A percentile compares a stretch with the other conserved stretches of the same genome.
These are phyloP conservation scores for Heliornis fulica DNA, from an alignment of 2,113 vertebrate species.

Conservation along the genomic window DNA sequence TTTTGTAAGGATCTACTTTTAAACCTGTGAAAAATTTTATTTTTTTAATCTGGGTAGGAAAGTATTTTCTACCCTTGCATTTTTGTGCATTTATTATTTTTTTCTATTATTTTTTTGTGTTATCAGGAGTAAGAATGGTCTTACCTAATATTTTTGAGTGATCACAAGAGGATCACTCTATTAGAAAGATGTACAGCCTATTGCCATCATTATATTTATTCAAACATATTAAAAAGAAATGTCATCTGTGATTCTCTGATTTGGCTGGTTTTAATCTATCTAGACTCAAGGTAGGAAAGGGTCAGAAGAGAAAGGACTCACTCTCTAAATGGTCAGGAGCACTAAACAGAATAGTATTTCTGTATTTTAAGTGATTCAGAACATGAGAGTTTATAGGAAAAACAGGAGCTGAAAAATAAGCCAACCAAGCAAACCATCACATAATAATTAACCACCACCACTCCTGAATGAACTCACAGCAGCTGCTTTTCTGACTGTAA, in stretches of 20 bases:
- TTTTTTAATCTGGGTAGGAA: neutral
- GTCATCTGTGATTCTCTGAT: neutral
- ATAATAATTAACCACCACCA: neutral
- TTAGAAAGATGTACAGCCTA: neutral
- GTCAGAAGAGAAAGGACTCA: neutral
- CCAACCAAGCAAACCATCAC: neutral
- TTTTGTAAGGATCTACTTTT: neutral
- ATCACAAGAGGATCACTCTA: neutral
- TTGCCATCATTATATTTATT: neutral
- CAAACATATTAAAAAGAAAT: neutral
- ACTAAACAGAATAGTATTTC: neutral
- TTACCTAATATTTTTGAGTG: neutral
- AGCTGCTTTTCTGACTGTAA: neutral
- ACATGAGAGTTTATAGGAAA: neutral
- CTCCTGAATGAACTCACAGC: accelerated
- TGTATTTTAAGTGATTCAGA: neutral
- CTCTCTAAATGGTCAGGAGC: neutral
- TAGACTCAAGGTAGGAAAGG: neutral
- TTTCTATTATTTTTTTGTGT: neutral
- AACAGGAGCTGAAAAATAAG: neutral
- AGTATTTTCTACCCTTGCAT: neutral
- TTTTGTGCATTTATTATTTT: neutral
- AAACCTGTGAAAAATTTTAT: neutral
- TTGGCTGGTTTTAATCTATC: neutral
- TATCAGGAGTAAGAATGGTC: neutral